Base-by-base conservation (phyloP, 2,113 vertebrate genomes). In the Halcyon malimbica region DNA sequence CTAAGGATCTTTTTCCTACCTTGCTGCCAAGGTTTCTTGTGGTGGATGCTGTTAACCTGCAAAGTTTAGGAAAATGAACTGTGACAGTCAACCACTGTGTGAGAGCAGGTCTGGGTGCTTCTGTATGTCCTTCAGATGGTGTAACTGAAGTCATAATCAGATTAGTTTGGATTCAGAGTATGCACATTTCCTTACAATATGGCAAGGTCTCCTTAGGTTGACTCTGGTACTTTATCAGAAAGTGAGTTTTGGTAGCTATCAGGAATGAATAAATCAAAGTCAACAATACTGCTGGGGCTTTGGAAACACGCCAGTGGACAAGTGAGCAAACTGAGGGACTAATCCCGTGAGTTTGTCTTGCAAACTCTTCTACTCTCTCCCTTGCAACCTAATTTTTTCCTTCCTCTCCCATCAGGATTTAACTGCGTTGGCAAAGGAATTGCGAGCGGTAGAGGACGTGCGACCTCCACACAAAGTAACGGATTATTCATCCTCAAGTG, bases 401-500 rank as follows among this genome's bases (percentile, higher is more conserved):
- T 46, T 4, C 16, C 19, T 83, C 13, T 81, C 10, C 71, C 14
- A 11, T 28, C 63, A 99, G 99, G 99, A 99, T 97, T 98, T 99
- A 96, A 99, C 99, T 19, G 99, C 99, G 9, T 93, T 99, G 97
- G 99, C 99, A 57, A 99, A 99, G 96, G 99, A 99, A 89, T 98
- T 99, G 54, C 98, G 99, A 54, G 99, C 99, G 0, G 99, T 99
- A 73, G 99, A 99, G 31, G 99, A 99, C 23, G 98, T 99, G 46
- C 98, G 99, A 35, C 99, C 99, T 4, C 99, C 98, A 2, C 99
- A 99, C 96, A 99, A 99, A 97, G 99, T 99, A 86, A 99, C 99
- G 0, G 99, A 99, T 92, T 99, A 99, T 92, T 99, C 99, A 2
- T 99, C 99, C 29, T 99, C 99, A 76, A 99, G 99, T 56, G 99